Base-by-base conservation (phyloP, 2,888 invertebrate genomes). In the Melangyna quadrimaculata region DNA sequence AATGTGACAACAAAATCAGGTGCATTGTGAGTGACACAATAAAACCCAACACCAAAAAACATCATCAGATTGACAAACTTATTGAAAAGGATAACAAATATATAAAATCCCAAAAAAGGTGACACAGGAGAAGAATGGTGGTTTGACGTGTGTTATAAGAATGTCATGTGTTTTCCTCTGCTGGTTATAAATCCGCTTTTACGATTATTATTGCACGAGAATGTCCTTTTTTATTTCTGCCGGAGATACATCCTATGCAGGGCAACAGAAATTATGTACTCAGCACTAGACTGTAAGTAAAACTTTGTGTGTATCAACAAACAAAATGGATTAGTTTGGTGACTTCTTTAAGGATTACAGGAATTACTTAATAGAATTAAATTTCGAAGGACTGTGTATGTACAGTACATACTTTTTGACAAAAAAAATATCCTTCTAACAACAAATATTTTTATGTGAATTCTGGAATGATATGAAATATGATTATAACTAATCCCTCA, bases 301-400 rank as follows among this genome's bases (percentile, higher is more conserved):
- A 59, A 77, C 72, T 81, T 48, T 12, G 48, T 24, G 3, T 12
- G 8, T 45, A 45, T 7, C 24, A 51, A 27, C 51, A 51, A 24
- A 51, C 24, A 27, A 51, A 79, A 79, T 75, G 83, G 83, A 84
- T 79, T 83, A 83, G 79, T 74, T 84, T 84, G 74, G 79, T 84
- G 79, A 84, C 79, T 75, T 75, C 70, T 79, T 59, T 61, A 71
- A 71, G 83, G 79, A 79, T 84, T 84, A 71, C 74, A 75, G 51
- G 75, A 71, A 67, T 71, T 75, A 67, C 75, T 65, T 75, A 74
- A 40, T 55, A 75, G 57, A 43, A 84, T 79, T 75, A 79, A 79
- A 57, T 35, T 75, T 70, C 61, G 51, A 65, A 70, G 73, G 73
- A 73, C 61, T n/a, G n/a, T n/a, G n/a, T n/a, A n/a, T n/a, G n/a